These are phyloP conservation scores for Gymnothorax javanicus DNA, from an alignment of 2,797 vertebrate species.

Conservation along the genomic window DNA sequence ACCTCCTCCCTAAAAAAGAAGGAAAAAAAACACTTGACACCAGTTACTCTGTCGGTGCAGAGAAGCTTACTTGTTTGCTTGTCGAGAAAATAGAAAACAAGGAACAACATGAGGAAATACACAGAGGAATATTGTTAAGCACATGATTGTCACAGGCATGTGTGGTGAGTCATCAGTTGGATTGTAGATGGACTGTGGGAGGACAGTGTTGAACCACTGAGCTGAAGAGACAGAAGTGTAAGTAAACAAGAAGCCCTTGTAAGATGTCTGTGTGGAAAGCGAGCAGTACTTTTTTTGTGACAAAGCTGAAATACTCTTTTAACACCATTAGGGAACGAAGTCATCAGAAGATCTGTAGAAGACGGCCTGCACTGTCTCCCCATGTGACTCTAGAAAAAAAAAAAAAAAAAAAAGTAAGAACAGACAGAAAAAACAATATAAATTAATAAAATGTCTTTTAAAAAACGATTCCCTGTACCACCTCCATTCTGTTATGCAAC, in stretches of 20 bases:
- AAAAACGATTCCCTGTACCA: neutral
- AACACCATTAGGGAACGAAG: neutral
- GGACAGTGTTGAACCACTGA: neutral
- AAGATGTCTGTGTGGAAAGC: neutral
- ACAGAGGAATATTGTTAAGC: neutral
- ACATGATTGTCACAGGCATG: neutral
- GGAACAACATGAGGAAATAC: conserved; percentile 13
- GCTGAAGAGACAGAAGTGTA: neutral
- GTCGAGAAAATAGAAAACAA: conserved; percentile 23
- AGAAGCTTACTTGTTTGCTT: conserved; percentile 20
- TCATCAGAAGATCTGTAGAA: neutral
- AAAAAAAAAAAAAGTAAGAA: neutral
- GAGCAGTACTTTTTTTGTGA: neutral
- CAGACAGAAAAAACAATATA: neutral
- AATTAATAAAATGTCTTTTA: neutral
- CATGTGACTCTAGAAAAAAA: neutral
- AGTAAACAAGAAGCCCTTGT: neutral
- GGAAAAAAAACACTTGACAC: neutral
- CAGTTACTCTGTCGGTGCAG: neutral
- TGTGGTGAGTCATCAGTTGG: neutral
- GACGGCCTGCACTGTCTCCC: neutral
- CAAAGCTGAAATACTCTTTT: neutral
- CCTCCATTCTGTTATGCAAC: conserved; percentile 10
- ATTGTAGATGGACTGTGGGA: neutral
- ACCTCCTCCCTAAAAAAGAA: neutral